phyloP scores from a whole-genome alignment of 2,797 vertebrate genomes.

The Catostomus latipinnis region DNA sequence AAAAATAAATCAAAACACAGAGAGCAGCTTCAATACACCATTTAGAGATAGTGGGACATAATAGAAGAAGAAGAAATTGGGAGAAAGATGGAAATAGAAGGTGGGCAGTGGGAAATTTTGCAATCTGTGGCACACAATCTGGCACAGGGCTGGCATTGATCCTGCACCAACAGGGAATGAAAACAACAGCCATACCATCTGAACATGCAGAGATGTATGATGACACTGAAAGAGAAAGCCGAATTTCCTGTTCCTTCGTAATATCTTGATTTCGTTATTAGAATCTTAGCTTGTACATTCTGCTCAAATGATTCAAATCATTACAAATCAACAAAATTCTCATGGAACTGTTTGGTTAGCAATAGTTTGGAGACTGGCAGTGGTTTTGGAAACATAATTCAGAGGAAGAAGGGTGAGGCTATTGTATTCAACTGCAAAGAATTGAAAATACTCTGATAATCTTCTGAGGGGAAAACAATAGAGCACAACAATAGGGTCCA shows the following conservation, averaged over 20 bases:
- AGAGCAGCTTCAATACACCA: background rate
- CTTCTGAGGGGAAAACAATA: too few species aligned
- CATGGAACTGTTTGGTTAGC: too few species aligned
- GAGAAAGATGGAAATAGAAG: conserved; percentile 46
- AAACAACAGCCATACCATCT: conserved; percentile 44
- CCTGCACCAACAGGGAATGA: conserved; percentile 62
- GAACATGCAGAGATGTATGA: conserved; percentile 38
- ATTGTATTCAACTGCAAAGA: too few species aligned
- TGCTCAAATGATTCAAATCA: background rate
- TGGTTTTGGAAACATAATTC: too few species aligned
- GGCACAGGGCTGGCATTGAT: conserved; percentile 72
- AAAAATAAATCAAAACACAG: conserved; percentile 23
- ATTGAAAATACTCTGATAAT: too few species aligned
- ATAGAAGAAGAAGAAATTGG: conserved; percentile 12
- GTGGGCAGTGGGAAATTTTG: conserved; percentile 49
- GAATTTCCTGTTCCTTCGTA: conserved; percentile 14
- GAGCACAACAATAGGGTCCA: too few species aligned
- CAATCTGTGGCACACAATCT: conserved; percentile 65
- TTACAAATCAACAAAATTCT: too few species aligned
- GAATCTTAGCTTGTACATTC: background rate
- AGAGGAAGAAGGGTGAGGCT: too few species aligned
- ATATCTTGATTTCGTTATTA: background rate
- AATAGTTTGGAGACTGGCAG: too few species aligned
- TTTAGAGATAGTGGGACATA: background rate
- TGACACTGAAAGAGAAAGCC: conserved; percentile 4